phyloP scores from a whole-genome alignment of 2,888 invertebrate species.

The Netelia fuscicornis region DNA sequence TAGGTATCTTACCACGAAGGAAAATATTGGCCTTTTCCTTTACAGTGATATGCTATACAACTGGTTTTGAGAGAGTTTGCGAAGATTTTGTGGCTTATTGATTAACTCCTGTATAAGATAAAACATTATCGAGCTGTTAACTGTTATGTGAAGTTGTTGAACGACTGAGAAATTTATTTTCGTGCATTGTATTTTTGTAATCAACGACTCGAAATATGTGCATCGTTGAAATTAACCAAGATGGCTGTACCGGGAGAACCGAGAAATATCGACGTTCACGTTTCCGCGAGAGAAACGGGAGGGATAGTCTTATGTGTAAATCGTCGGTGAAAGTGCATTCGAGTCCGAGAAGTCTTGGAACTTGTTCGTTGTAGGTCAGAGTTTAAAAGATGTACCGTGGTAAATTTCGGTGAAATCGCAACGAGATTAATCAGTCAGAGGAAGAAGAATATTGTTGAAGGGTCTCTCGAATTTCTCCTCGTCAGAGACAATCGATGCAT shows the following conservation, averaged over 20 bases:
- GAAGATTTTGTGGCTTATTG: no score
- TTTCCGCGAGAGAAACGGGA: slow-evolving; percentile 23
- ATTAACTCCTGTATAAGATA: no score
- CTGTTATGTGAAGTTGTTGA: no score
- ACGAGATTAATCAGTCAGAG: slow-evolving; percentile 53
- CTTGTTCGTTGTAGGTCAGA: slow-evolving; percentile 58
- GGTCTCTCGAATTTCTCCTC: slow-evolving; percentile 32
- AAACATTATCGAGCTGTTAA: no score
- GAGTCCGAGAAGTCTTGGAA: slow-evolving; percentile 41
- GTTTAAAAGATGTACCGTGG: slow-evolving; percentile 61
- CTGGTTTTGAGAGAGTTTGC: no score
- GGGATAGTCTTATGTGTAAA: slow-evolving; percentile 40
- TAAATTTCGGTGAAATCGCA: slow-evolving; percentile 56
- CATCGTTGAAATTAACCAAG: slow-evolving; percentile 42
- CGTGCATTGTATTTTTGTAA: no score
- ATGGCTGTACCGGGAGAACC: not conserved
- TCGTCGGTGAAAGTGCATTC: slow-evolving; percentile 65
- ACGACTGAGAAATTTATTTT: no score
- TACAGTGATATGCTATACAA: no score
- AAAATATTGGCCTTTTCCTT: no score
- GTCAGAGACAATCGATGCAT: no score
- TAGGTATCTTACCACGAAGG: no score
- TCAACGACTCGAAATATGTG: not conserved
- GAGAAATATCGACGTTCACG: slow-evolving; percentile 43
- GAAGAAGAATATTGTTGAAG: not conserved